phyloP scores from a whole-genome alignment of 2,113 vertebrate genomes.

The Tyto alba region DNA sequence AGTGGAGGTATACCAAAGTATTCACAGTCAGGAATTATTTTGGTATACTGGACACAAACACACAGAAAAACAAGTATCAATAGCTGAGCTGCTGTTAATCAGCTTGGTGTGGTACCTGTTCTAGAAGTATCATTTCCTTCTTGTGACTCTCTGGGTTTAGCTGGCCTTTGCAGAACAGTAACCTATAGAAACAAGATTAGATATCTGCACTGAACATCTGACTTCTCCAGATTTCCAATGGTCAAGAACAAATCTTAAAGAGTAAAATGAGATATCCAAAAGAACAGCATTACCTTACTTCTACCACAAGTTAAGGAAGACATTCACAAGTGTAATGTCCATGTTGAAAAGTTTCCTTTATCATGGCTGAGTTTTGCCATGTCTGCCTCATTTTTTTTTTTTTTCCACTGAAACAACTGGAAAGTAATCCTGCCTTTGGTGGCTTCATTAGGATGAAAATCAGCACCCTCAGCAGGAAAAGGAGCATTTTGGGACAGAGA shows the following conservation, averaged over 20 bases:
- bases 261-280: neutral
- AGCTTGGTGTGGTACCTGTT: conserved; percentile 52
- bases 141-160: conserved; percentile 32
- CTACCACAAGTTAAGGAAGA: neutral
- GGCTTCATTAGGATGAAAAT: neutral
- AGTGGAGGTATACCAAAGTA: neutral
- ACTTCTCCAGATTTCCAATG: neutral
- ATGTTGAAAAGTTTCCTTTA: neutral
- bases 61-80: neutral
- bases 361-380: neutral
- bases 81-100: neutral
- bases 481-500: neutral
- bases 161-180: conserved; percentile 75
- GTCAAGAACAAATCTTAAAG: neutral
- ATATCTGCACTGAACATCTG: neutral
- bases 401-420: neutral
- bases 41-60: neutral
- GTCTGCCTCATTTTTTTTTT: neutral
- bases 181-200: conserved; percentile 74
- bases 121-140: conserved; percentile 29
- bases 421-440: neutral
- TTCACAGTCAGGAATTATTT: neutral
- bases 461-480: neutral
- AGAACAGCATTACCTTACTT: neutral
- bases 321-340: neutral